These are phyloP conservation scores for Scatophagus argus DNA, from an alignment of 2,113 vertebrate genomes.

Conservation along the genomic window DNA sequence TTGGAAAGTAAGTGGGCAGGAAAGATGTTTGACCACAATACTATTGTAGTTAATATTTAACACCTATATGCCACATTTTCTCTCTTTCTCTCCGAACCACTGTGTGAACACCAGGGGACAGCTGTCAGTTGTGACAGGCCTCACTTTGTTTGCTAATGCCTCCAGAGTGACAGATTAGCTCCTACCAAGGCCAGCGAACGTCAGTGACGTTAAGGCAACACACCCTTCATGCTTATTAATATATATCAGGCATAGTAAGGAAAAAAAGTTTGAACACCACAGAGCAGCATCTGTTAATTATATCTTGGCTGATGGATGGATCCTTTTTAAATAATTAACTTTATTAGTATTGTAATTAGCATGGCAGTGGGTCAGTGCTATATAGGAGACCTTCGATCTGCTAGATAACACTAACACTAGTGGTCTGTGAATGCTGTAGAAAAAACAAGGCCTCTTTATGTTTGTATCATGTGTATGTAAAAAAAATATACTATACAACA, in stretches of 20 bases:
- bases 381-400: neutral
- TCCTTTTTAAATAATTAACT: constrained; percentile 28
- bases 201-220: constrained; percentile 1
- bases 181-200: constrained; percentile 38
- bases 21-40: constrained; percentile 48
- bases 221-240: constrained; percentile 50
- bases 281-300: constrained; percentile 53
- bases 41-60: constrained; percentile 65
- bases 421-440: neutral
- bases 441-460: constrained; percentile 32
- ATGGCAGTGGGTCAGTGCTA: constrained; percentile 2
- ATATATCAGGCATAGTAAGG: constrained; percentile 9
- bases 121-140: constrained; percentile 55
- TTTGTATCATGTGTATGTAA: constrained; percentile 8
- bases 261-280: constrained; percentile 5
- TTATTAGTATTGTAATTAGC: constrained; percentile 32
- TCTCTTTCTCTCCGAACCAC: neutral
- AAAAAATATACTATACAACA: no score
- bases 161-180: constrained; percentile 43
- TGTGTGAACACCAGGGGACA: constrained; percentile 28
- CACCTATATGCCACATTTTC: constrained; percentile 32
- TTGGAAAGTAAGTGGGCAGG: constrained; percentile 19
- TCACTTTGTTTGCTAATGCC: constrained; percentile 52
- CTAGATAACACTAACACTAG: constrained; percentile 3
- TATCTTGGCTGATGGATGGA: constrained; percentile 49